Base-by-base conservation (phyloP, 2,888 invertebrate genomes). In the Dryomyza anilis region DNA sequence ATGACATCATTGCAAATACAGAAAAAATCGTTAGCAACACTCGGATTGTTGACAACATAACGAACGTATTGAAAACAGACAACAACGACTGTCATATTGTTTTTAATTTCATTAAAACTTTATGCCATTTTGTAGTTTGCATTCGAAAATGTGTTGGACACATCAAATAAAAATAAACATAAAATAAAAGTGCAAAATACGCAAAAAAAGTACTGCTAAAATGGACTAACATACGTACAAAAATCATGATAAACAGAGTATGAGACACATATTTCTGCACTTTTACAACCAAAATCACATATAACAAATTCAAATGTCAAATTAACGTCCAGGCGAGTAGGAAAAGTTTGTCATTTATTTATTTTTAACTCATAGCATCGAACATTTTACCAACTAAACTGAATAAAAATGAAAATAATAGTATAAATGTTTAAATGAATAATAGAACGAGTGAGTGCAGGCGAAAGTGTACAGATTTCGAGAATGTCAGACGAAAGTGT, bases 241-340 rank as follows among this genome's bases (percentile, higher is more conserved):
- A 7, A 7, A 39, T 3, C 12, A 7, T 14, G n/a, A 12, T n/a
- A 14, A 43, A 12, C 39, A 3, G 56, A 39, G 30, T 30, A 14
- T 4, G 8, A 8, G 14, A 33, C 16, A 14, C 36, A 62, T 43
- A 43, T 33, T 33, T 12, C 2, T 46, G 55, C 45, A 53, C 45
- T n/a, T 16, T 53, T n/a, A 21, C 33, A 43, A 67, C 69, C 71
- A 69, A 68, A 67, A 66, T 52, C 60, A 36, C 45, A 55, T 39
- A 63, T 59, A 66, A 66, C 65, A 52, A 67, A 70, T 67, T 68
- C 68, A 65, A 69, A 70, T 68, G 68, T 69, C 69, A 71, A 71
- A 71, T 69, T 67, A 71, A 71, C 63, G 68, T 67, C 67, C 56
- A 60, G 43, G 58, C 62, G 57, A 65, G 52, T 53, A 27, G n/a